Conservation (phyloP, 2,888 invertebrate genomes). For the Orthosia gracilis region DNA sequence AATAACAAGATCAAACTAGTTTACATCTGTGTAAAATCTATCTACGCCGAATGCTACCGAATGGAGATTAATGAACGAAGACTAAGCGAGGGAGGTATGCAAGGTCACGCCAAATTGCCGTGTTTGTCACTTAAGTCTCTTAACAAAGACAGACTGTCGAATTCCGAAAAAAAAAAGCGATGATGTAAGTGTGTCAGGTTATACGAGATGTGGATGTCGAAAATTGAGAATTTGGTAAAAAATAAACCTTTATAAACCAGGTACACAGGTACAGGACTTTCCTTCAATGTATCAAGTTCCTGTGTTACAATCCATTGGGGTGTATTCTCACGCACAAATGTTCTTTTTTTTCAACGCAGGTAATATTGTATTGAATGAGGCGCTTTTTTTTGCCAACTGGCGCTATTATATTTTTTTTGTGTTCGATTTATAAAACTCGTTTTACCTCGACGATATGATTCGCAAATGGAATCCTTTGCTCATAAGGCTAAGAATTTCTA, state of each 20-base stretch:
- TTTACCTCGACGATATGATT: conserved; percentile 31
- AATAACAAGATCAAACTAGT: conserved; percentile 31
- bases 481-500: neutral
- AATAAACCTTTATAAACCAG: neutral
- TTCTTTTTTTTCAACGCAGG: conserved; percentile 30
- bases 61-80: conserved; percentile 33
- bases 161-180: conserved; percentile 23
- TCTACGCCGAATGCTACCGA: conserved; percentile 34
- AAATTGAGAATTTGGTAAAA: neutral
- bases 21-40: conserved; percentile 29
- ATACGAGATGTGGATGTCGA: conserved; percentile 16
- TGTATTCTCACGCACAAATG: conserved; percentile 20
- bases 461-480: conserved; percentile 15
- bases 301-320: conserved; percentile 31
- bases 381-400: conserved; percentile 34
- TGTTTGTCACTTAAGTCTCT: conserved; percentile 43
- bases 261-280: neutral
- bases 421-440: conserved; percentile 14
- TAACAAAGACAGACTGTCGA: conserved; percentile 29
- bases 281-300: conserved; percentile 25
- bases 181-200: conserved; percentile 32
- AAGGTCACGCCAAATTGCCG: conserved; percentile 51
- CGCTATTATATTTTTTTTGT: conserved; percentile 22
- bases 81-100: conserved; percentile 42
- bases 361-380: conserved; percentile 30